Conservation (phyloP, 2,113 vertebrate species). For the Oceanites oceanicus region DNA sequence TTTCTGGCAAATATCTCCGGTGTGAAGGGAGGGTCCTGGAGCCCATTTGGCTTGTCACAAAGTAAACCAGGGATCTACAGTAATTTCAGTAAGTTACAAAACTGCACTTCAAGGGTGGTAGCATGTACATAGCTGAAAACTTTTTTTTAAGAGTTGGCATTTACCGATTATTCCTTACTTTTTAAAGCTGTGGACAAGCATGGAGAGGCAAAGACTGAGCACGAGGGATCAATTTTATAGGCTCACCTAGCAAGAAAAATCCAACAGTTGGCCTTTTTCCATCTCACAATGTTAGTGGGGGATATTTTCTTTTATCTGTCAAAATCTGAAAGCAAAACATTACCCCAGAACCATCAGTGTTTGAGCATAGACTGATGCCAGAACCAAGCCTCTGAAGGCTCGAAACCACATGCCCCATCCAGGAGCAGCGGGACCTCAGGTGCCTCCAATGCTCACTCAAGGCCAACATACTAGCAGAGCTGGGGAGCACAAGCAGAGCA, state of each 20-base stretch:
- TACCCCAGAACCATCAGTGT: not conserved
- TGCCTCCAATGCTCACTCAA: rapidly evolving
- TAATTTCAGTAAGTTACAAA: slow-evolving; percentile 56
- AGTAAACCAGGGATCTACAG: slow-evolving; percentile 56
- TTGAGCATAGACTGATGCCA: not conserved
- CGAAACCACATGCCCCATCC: not conserved
- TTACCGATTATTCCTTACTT: slow-evolving; percentile 5
- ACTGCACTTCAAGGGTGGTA: not conserved
- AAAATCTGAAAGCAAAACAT: slow-evolving; percentile 44
- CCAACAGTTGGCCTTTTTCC: slow-evolving; percentile 31
- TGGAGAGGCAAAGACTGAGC: not conserved
- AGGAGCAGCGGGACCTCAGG: not conserved
- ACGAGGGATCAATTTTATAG: not conserved
- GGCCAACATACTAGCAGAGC: rapidly evolving
- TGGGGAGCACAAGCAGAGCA: not conserved
- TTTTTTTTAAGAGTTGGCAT: not conserved
- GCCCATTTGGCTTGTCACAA: slow-evolving; percentile 71
- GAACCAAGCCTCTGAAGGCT: not conserved
- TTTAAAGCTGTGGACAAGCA: not conserved
- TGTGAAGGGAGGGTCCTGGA: slow-evolving; percentile 68
- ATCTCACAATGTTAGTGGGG: not conserved
- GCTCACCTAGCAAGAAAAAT: not conserved
- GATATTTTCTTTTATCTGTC: not conserved
- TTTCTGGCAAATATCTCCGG: slow-evolving; percentile 73
- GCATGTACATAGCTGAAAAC: not conserved